Evolutionary conservation across 2,888 invertebrate species (phyloP).

Genomic region (Dorcus hopei): DNA sequence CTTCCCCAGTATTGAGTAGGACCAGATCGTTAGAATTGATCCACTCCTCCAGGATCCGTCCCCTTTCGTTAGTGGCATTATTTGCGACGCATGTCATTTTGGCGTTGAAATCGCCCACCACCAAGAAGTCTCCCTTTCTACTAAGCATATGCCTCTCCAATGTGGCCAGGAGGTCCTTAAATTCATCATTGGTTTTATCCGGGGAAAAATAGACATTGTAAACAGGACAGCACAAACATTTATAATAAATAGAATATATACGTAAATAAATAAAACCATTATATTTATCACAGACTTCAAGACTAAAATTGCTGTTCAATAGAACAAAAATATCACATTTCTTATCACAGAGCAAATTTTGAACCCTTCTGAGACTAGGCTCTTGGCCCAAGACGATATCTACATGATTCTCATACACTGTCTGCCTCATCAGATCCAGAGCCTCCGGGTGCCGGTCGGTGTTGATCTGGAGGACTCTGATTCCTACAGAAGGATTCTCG

Average conservation of each 20-base stretch:
- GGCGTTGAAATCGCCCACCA: constrained; percentile 4
- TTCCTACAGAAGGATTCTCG: no score
- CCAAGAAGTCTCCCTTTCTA: not conserved
- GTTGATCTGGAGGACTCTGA: constrained; percentile 15
- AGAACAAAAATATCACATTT: constrained; percentile 1
- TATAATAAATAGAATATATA: no score
- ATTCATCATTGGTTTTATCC: constrained; percentile 11
- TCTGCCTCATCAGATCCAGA: constrained; percentile 15
- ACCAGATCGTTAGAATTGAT: not conserved
- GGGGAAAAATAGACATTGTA: constrained; percentile 16
- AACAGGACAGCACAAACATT: no score
- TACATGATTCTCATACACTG: constrained; percentile 3
- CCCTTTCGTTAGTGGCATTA: constrained; percentile 2
- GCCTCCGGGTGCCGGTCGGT: constrained; percentile 10
- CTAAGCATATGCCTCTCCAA: constrained; percentile 10
- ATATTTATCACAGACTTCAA: not conserved
- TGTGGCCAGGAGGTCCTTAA: constrained; percentile 7
- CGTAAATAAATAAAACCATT: constrained; percentile 1
- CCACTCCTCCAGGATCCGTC: constrained; percentile 15
- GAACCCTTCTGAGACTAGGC: constrained; percentile 9
- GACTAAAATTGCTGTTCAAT: no score
- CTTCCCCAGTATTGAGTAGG: constrained; percentile 8
- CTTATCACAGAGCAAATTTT: not conserved
- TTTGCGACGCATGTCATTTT: constrained; percentile 3
- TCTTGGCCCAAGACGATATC: constrained; percentile 17